phyloP scores from a whole-genome alignment of 2,113 vertebrate species.

The Rhegmatorhina hoffmannsi region DNA sequence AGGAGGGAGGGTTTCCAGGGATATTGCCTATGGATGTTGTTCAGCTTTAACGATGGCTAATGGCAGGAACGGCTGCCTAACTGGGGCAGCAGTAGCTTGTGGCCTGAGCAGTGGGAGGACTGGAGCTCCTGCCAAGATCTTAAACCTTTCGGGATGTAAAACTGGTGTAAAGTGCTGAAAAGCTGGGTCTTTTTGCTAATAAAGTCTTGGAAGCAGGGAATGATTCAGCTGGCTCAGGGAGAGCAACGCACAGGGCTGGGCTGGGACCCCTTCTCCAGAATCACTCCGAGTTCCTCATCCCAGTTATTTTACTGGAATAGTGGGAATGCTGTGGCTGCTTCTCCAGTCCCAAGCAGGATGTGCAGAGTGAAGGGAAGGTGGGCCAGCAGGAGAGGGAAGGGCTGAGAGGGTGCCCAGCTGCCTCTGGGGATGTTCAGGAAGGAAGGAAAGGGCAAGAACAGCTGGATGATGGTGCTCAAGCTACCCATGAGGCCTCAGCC shows the following conservation, averaged over 20 bases:
- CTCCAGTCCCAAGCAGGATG: neutral
- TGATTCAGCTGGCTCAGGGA: neutral
- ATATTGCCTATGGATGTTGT: neutral
- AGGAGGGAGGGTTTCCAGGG: neutral
- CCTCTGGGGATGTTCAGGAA: neutral
- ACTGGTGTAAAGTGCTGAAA: neutral
- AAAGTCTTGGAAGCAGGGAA: neutral
- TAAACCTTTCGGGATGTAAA: neutral
- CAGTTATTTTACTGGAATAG: neutral
- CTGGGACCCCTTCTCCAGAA: neutral
- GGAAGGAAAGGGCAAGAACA: neutral
- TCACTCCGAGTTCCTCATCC: neutral
- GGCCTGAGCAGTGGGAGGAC: conserved; percentile 46
- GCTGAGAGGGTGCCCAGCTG: neutral
- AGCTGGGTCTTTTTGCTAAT: neutral
- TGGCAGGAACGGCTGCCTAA: neutral
- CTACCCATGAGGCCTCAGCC: neutral
- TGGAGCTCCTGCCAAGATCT: conserved; percentile 1
- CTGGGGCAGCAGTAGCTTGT: conserved; percentile 39
- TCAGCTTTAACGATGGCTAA: neutral
- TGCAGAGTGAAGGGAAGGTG: accelerated
- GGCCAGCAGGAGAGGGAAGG: neutral
- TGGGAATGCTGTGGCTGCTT: neutral
- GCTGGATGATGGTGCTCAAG: neutral
- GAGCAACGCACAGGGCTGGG: neutral